phyloP scores from a whole-genome alignment of 2,113 vertebrate genomes.

The Spermophilus dauricus region DNA sequence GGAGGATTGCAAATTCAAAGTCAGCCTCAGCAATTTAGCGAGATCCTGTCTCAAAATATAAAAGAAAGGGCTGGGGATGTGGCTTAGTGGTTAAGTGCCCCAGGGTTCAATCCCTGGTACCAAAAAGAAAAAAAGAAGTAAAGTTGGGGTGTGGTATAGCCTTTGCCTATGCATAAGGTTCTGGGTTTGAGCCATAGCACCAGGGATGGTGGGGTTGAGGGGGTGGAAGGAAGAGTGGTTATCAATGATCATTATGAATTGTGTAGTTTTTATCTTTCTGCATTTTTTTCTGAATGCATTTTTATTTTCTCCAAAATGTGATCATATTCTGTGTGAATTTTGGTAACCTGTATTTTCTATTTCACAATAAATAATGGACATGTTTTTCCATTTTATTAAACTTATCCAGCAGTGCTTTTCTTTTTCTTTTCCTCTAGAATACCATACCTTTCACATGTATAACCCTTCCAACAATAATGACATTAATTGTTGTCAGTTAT shows the following conservation, averaged over 20 bases:
- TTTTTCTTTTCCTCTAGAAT: not conserved
- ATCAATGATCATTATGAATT: not conserved
- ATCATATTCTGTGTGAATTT: not conserved
- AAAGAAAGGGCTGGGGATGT: too few relatives aligned
- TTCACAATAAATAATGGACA: not conserved
- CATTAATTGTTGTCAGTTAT: not conserved
- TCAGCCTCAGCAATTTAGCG: too few relatives aligned
- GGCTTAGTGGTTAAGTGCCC: too few relatives aligned
- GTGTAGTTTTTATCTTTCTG: not conserved
- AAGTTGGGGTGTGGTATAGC: not conserved
- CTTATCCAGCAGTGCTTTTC: not conserved
- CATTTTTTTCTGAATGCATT: not conserved
- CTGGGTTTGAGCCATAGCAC: not conserved
- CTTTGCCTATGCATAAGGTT: too few relatives aligned
- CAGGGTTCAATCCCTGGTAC: too few relatives aligned
- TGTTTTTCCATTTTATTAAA: not conserved
- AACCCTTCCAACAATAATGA: not conserved
- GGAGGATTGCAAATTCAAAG: too few relatives aligned
- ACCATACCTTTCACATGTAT: not conserved
- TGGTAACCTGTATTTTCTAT: not conserved
- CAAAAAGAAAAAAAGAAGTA: not conserved
- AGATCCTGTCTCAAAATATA: too few relatives aligned
- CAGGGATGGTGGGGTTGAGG: too few relatives aligned
- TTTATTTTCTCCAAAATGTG: conserved; percentile 39
- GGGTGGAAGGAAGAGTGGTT: not conserved